Evolutionary conservation across 2,797 vertebrate genomes (phyloP).

Genomic region (Novumbra hubbsi): DNA sequence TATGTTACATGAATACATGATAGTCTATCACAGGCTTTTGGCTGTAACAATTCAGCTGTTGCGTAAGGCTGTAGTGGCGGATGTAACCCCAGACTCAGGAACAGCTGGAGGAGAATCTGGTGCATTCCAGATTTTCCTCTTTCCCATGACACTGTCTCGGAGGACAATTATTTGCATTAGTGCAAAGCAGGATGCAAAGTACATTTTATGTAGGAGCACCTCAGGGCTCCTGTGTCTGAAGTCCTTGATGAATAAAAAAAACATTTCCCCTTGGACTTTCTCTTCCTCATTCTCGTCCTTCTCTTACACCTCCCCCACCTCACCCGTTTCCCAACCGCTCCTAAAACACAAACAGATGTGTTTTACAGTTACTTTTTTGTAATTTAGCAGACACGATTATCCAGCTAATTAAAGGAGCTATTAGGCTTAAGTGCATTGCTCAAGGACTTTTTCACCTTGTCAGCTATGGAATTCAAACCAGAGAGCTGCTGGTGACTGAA

Average conservation of each 20-base stretch:
- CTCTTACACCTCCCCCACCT: background rate
- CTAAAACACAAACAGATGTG: conserved; percentile 53
- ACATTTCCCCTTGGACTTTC: background rate
- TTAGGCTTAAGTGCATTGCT: no score
- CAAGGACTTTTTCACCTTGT: no score
- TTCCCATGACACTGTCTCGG: background rate
- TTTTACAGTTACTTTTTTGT: no score
- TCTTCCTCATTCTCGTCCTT: background rate
- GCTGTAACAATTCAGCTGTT: background rate
- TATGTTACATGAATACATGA: no score
- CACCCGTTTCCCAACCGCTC: conserved; percentile 18
- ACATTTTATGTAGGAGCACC: background rate
- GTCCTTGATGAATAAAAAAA: background rate
- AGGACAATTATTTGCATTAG: background rate
- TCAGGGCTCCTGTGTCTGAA: background rate
- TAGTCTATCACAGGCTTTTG: background rate
- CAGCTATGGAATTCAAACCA: no score
- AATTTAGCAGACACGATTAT: no score
- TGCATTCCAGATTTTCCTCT: background rate
- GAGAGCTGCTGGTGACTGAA: background rate
- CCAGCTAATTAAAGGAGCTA: no score
- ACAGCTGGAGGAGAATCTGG: background rate
- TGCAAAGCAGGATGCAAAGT: background rate
- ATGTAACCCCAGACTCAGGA: background rate
- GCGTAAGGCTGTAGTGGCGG: background rate